Conservation (phyloP, 1,140 invertebrate genomes). For the Orussus abietinus region DNA sequence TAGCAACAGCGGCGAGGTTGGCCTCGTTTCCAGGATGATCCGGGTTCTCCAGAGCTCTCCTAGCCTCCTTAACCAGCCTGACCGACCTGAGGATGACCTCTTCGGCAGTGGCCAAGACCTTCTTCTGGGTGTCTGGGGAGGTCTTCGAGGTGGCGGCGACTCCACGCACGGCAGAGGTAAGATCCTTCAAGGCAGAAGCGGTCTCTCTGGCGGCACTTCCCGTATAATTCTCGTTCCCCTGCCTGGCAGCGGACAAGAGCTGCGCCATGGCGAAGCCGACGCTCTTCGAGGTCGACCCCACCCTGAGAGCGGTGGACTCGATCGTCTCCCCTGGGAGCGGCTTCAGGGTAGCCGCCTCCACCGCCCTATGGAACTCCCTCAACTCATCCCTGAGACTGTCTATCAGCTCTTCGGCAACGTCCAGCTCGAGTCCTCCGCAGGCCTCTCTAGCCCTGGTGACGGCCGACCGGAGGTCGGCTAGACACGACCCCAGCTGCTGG, state of each 20-base stretch:
- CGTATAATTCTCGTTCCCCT: constrained; percentile 81
- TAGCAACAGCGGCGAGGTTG: constrained; percentile 62
- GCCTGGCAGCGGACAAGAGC: constrained; percentile 77
- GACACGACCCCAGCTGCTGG: constrained; percentile 70
- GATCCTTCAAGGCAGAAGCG: constrained; percentile 66
- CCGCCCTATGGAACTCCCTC: constrained; percentile 72
- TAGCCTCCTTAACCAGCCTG: constrained; percentile 74
- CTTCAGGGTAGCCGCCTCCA: constrained; percentile 64
- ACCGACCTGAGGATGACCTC: constrained; percentile 77
- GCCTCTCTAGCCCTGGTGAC: constrained; percentile 80
- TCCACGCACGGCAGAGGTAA: constrained; percentile 68
- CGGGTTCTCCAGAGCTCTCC: constrained; percentile 61
- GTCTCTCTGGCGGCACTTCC: constrained; percentile 79
- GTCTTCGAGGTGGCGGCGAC: constrained; percentile 66
- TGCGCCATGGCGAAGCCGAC: constrained; percentile 70
- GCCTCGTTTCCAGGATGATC: constrained; percentile 59
- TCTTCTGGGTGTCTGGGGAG: constrained; percentile 61
- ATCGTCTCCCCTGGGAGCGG: constrained; percentile 84
- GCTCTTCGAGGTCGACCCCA: constrained; percentile 65
- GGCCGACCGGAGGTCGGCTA: constrained; percentile 77
- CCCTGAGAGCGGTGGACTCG: constrained; percentile 69
- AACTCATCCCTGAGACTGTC: constrained; percentile 77
- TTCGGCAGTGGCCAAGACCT: constrained; percentile 69
- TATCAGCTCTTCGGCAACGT: constrained; percentile 80
- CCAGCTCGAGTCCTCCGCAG: constrained; percentile 81